Base-by-base conservation (phyloP, 2,888 invertebrate species). In the Synanthedon formicaeformis region DNA sequence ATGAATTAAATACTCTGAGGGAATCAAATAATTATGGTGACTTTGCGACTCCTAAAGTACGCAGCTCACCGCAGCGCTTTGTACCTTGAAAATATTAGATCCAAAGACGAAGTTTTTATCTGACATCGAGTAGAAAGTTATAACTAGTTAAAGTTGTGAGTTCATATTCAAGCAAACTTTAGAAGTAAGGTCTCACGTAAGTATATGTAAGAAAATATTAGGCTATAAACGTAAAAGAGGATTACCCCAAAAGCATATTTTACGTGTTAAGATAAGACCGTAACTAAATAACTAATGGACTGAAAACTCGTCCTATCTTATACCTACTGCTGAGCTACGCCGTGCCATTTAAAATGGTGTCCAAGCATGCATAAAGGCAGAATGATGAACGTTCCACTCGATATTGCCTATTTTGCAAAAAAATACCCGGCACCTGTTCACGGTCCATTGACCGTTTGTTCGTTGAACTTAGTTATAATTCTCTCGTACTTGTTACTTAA, bases 261-360 rank as follows among this genome's bases (percentile, higher is more conserved):
- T 62, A 66, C 62, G 63, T 66, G 69, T 73, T 68, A 70, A 66
- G 73, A 71, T 71, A 73, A 69, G 68, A 65, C 66, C 62, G 60
- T 57, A 66, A 67, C 70, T 66, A 71, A 69, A 69, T 70, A 75
- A 66, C 66, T 71, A 78, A 78, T 79, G 78, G 74, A 56, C 68
- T 66, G 76, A 71, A 71, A 75, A 69, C 61, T 65, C 69, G 34
- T 34, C 34, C 34, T 34, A 34, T 34, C 34, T 34, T 34, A 71
- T 62, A 68, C 66, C 69, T 73, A 72, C 68, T 72, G 13, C 14
- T 8, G n/a, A 58, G 58, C 58, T 58, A 56, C 57, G 53, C 57
- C 63, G 60, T 58, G 61, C 65, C 67, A 63, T 66, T 68, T 66
- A 61, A 59, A 65, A 58, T 66, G 63, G 60, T 61, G 63, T 62